A percentile compares a stretch with the other conserved stretches of the same genome.
Evolutionary conservation across 2,113 vertebrate genomes (phyloP).

Genomic region (Gila orcuttii): DNA sequence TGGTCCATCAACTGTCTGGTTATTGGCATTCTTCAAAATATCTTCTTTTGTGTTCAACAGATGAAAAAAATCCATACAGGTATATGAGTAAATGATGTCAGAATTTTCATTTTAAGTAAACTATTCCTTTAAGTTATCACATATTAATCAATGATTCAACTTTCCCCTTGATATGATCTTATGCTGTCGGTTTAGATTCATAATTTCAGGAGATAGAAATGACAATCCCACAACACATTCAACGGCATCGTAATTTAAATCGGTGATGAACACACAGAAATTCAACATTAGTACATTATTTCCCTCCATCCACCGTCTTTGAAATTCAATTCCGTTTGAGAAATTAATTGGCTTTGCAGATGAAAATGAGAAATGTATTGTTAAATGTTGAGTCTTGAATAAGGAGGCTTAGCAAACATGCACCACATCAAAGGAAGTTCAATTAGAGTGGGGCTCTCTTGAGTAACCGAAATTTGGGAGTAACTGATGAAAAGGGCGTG

Average conservation of each 20-base stretch:
- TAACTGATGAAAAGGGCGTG: conserved; percentile 27
- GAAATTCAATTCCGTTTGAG: conserved; percentile 54
- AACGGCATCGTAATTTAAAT: too few species aligned
- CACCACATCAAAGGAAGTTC: conserved; percentile 66
- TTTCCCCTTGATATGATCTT: background rate
- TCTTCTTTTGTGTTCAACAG: too few species aligned
- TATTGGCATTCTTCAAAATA: too few species aligned
- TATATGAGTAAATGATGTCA: too few species aligned
- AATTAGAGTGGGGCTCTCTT: conserved; percentile 55
- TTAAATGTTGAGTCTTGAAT: conserved; percentile 61
- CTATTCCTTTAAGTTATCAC: background rate
- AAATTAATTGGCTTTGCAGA: conserved; percentile 66
- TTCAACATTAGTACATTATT: conserved; percentile 1
- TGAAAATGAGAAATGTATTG: conserved; percentile 64
- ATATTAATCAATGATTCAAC: background rate
- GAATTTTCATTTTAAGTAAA: too few species aligned
- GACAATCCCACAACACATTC: background rate
- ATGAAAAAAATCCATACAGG: too few species aligned
- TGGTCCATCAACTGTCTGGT: too few species aligned
- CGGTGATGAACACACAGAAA: background rate
- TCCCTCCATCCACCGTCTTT: conserved; percentile 48
- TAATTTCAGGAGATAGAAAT: background rate
- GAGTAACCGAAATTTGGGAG: background rate
- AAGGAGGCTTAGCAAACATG: conserved; percentile 55
- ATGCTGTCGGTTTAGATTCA: background rate